Evolutionary conservation across 2,797 vertebrate species (phyloP), one percentile per base, ranked within the genome.

Genomic region (Tadarida brasiliensis): DNA sequence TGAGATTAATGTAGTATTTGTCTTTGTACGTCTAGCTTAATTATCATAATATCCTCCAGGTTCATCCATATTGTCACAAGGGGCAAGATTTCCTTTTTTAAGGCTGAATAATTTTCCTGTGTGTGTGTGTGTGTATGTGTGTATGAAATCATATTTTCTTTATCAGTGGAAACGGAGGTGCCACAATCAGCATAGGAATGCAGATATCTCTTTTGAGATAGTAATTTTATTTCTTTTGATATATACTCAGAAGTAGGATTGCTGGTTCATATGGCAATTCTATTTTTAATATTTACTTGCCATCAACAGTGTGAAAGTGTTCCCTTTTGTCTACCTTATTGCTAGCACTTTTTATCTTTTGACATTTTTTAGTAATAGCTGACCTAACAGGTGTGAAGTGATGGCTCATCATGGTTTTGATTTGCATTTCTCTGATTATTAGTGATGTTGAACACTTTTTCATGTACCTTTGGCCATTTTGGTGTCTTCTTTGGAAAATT

Each of bases 141-240:
- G 17, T 73, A 19, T 85, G 67, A 85, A 78, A 86, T 68, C 61
- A 68, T 71, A 78, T 86, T 68, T 86, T 86, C 73, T 92, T 92
- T 65, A 39, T n/a, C 70, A 59, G 9, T 73, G 77, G 24, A 78
- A 59, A 59, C 57, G 24, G 24, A 24, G 77, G 56, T 85, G 80
- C 57, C n/a, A 10, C 49, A 26, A 11, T 44, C 57, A 84, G 57
- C 57, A 24, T 26, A 33, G 56, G 57, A 83, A 28, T 74, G 78
- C 57, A 83, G 35, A 19, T 56, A 56, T 56, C 71, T 77, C 51
- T 86, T 86, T 49, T 49, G 61, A 57, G n/a, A 77, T 59, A 47
- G n/a, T 77, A 56, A 76, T 86, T 76, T 20, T 76, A 57, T 33
- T 92, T 67, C 70, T 85, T 85, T 85, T 56, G 35, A 30, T 76